Base-by-base conservation (phyloP, 2,797 vertebrate genomes). In the Sebastolobus alascanus region DNA sequence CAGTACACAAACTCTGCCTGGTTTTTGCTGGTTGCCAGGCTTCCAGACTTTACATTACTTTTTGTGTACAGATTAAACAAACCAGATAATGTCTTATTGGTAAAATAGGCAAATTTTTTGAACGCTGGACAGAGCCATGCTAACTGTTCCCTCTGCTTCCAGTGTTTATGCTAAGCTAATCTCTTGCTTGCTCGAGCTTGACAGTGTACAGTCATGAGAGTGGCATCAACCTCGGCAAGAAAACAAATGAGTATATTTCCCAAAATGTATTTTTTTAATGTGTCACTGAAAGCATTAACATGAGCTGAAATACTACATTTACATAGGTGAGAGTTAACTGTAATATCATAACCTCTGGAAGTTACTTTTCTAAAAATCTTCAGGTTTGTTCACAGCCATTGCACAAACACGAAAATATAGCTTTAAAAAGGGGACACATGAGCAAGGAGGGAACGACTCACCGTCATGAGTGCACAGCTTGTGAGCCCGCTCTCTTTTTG, bases 21-120 rank as follows among this genome's bases (percentile, higher is more conserved):
- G 61, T 1, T 74, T 83, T 33, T 61, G 33, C 77, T 61, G 69
- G 77, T 77, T 89, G 82, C 82, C 50, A 64, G 10, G 83, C 12
- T 69, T 80, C 84, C 68, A 80, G 52, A 69, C 54, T 67, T 66
- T 11, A 27, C 18, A 29, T 58, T 37, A 7, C 8, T 38, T 31
- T 77, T 52, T 70, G 33, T 35, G 8, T n/a, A 35, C 10, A 25
- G 2, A 46, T 14, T 11, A 43, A 59, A 59, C 29, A 75, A 65
- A 35, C 2, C 4, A 65, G 7, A 46, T 43, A 25, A 40, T 0
- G 1, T 52, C 13, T 60, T n/a, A 37, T 59, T 35, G 2, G 12
- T 29, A 52, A 52, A 52, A 52, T 52, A 52, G 50, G 20, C 3
- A 22, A n/a, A 50, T 25, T 37, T n/a, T 43, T 11, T 40, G 1